Evolutionary conservation across 2,113 vertebrate species (phyloP), one percentile per base, ranked within the genome.

Genomic region (Solea solea): DNA sequence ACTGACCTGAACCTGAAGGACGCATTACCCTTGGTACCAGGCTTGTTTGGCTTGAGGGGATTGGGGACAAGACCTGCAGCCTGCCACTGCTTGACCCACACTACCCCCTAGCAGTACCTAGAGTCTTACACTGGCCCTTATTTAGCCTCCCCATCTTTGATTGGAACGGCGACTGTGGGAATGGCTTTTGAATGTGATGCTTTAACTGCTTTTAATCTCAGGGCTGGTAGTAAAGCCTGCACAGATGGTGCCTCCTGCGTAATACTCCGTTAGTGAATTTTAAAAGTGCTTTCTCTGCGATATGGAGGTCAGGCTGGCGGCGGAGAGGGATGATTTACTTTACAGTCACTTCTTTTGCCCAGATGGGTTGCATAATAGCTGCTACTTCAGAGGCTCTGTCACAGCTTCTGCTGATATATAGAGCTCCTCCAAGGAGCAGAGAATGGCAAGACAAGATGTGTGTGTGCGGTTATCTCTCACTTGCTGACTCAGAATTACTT

Each of bases 401-500:
- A 75, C 65, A 74, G 79, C 64, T 74, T 72, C 78, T 79, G 59
- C 71, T 84, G 79, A 82, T 82, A 69, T 81, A 81, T 75, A 57
- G 74, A 54, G 50, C 80, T 84, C 55, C 72, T 68, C 25, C 34
- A 52, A 54, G 54, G 62, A 44, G 59, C 56, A 44, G 28, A 49
- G 48, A 72, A 69, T 70, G 82, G 72, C 55, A 53, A 86, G 88
- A 84, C 74, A 5, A 68, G 64, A 42, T 74, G 72, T 59, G 72
- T 57, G 69, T 76, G 64, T 46, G 25, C 13, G 54, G 65, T 58
- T 60, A 44, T 34, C 67, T 58, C 61, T 74, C 77, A 75, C 28
- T 71, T 83, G 91, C 91, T 91, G 90, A 91, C 68, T 92, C 90
- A 91, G 86, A 82, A 80, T 84, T 87, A 74, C 64, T 87, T 76